These are phyloP conservation scores for Sebastes minor DNA, from an alignment of 2,797 vertebrate species.

Conservation along the genomic window DNA sequence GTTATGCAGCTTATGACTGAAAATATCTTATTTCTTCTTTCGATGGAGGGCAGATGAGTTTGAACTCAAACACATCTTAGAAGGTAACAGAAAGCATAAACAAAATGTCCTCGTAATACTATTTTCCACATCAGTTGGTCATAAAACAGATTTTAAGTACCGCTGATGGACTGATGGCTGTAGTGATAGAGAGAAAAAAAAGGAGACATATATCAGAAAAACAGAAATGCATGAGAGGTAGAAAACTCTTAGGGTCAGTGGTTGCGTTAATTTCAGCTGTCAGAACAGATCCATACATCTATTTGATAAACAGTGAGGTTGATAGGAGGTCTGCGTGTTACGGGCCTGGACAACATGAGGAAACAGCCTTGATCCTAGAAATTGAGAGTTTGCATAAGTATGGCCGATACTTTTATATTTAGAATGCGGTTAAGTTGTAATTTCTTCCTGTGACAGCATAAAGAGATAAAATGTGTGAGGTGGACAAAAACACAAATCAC, in stretches of 20 bases:
- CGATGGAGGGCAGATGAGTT: background rate
- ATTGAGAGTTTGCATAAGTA: background rate
- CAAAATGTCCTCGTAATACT: background rate
- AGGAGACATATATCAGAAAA: background rate
- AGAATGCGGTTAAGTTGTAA: background rate
- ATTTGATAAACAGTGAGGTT: constrained; percentile 11
- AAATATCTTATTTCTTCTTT: background rate
- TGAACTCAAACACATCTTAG: constrained; percentile 2
- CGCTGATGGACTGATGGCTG: background rate
- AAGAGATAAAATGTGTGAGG: background rate
- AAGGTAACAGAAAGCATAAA: background rate
- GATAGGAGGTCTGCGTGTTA: background rate
- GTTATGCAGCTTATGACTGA: background rate
- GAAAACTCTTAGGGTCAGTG: constrained; percentile 14
- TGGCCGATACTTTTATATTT: background rate
- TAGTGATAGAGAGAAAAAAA: background rate
- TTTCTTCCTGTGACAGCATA: background rate
- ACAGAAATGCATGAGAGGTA: background rate
- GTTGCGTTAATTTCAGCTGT: constrained; percentile 38
- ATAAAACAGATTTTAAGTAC: background rate
- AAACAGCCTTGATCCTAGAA: background rate
- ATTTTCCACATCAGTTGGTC: constrained; percentile 6
- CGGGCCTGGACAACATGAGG: background rate
- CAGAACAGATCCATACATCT: constrained; percentile 24
- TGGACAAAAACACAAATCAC: background rate